These are phyloP conservation scores for Protodeltote pygarga DNA, from an alignment of 2,888 invertebrate genomes.

Conservation along the genomic window DNA sequence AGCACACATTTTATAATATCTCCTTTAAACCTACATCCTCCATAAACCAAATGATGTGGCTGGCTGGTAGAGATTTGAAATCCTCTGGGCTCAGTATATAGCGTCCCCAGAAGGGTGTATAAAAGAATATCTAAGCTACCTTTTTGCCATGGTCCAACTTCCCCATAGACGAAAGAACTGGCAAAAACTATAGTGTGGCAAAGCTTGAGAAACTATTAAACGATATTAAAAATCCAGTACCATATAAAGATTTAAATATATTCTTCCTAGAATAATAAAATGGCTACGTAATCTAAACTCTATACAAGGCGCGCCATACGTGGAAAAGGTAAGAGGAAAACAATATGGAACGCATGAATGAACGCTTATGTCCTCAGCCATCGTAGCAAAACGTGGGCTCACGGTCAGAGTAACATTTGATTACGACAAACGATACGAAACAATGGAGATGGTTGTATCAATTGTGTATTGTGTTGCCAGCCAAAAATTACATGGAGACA, in stretches of 20 bases:
- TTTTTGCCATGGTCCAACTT: too few species aligned
- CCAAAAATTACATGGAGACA: background rate
- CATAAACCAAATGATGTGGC: too few species aligned
- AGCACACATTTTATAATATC: too few species aligned
- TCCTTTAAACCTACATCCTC: too few species aligned
- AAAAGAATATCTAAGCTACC: too few species aligned
- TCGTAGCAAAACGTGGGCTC: slow-evolving; percentile 64
- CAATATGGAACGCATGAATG: slow-evolving; percentile 58
- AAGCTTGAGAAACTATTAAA: background rate
- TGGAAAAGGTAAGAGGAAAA: slow-evolving; percentile 52
- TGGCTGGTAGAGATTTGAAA: too few species aligned
- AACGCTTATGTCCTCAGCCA: slow-evolving; percentile 41
- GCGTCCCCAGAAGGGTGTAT: too few species aligned
- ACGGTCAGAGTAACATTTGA: slow-evolving; percentile 55
- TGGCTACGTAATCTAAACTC: slow-evolving; percentile 23
- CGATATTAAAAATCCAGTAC: slow-evolving; percentile 8
- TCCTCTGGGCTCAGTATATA: too few species aligned
- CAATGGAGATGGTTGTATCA: slow-evolving; percentile 19
- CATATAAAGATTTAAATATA: slow-evolving; percentile 30
- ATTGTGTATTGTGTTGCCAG: slow-evolving; percentile 20
- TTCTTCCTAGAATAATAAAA: slow-evolving; percentile 15
- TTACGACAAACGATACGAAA: slow-evolving; percentile 35
- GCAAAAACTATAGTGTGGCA: background rate
- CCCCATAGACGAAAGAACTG: too few species aligned
- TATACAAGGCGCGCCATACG: slow-evolving; percentile 24